These are phyloP conservation scores for Cavia porcellus DNA, from an alignment of 2,113 vertebrate species.

Conservation along the genomic window DNA sequence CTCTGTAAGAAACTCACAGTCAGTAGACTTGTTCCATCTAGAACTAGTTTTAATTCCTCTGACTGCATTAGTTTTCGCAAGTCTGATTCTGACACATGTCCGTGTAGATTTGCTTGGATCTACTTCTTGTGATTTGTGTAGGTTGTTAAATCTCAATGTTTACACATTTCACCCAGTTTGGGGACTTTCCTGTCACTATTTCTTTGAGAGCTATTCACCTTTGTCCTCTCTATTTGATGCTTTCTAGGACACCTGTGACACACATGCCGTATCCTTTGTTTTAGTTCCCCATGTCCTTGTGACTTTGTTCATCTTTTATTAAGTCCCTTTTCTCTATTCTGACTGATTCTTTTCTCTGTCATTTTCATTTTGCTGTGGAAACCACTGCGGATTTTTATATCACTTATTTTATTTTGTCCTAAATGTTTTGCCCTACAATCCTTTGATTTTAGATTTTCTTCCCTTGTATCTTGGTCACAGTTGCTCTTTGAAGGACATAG, in stretches of 20 bases:
- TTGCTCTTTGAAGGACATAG: neutral
- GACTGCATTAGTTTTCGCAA: neutral
- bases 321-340: neutral
- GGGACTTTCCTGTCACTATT: neutral
- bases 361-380: neutral
- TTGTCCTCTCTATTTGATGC: neutral
- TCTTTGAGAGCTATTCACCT: neutral
- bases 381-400: neutral
- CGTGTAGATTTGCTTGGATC: neutral
- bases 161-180: neutral
- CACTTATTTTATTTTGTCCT: neutral
- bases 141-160: neutral
- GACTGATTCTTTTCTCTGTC: rapidly evolving
- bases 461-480: neutral
- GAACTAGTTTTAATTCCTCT: neutral
- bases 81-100: neutral
- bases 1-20: neutral
- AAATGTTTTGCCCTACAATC: neutral
- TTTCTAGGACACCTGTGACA: neutral
- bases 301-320: neutral
- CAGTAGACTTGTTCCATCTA: neutral
- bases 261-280: too few relatives aligned
- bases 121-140: neutral
- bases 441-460: neutral
- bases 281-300: rapidly evolving